Base-by-base conservation (phyloP, 2,888 invertebrate species). In the Nemoura dubitans region DNA sequence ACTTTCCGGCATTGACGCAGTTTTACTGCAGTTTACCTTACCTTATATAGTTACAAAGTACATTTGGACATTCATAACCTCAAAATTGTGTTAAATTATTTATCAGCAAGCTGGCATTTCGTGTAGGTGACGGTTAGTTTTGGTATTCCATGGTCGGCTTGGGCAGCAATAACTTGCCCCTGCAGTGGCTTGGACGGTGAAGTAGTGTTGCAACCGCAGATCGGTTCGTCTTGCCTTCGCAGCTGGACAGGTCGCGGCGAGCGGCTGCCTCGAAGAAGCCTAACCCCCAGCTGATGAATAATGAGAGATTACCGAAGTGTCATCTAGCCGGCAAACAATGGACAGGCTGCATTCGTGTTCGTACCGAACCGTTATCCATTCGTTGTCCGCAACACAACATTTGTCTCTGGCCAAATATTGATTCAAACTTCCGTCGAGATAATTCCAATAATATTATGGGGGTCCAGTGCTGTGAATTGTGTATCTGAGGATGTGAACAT, bases 61-160 rank as follows among this genome's bases (percentile, higher is more conserved):
- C 59, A 59, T 59, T 59, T 59, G 59, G 59, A 59, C 59, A 59
- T 59, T 59, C 59, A 59, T 59, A 59, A 59, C 59, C 59, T 59
- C 59, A 59, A 59, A 59, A 59, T 59, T 59, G 59, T 59, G 10
- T 59, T 59, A 10, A 59, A 59, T 59, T 59, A 59, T 59, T 7
- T 59, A 59, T 21, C 59, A 59, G 2, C 59, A 36, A 3, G 59
- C 59, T 21, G 59, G 59, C 59, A 59, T 59, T 21, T 21, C 59
- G 59, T 59, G 59, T 59, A 21, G 59, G 21, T 59, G 36, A 59
- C 59, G 59, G 59, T 10, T 36, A 36, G 36, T 36, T 36, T 10
- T 3, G 36, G 16, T 59, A 21, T 59, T 59, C 59, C 14, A 21
- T 59, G 59, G 3, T 21, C 16, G 2, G 21, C 16, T 7, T 21